A percentile compares a stretch with the other conserved stretches of the same genome.
phyloP scores from a whole-genome alignment of 2,888 invertebrate species.

The Ypsolopha scabrella region DNA sequence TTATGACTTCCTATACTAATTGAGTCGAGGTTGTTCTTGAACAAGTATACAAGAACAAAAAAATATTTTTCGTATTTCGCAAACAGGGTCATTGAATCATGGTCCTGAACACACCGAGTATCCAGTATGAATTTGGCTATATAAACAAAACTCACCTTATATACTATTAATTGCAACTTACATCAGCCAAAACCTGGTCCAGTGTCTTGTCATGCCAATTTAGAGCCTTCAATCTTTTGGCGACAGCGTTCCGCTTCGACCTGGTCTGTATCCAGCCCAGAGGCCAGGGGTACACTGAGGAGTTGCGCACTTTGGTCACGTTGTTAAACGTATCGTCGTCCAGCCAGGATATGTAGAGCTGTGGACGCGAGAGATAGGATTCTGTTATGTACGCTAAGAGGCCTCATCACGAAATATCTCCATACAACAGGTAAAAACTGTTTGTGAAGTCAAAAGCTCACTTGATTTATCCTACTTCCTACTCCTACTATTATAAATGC shows the following conservation, averaged over 20 bases:
- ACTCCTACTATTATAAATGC: too few species aligned
- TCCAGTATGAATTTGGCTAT: too few species aligned
- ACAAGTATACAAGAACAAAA: too few species aligned
- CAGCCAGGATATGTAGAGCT: conserved; percentile 90
- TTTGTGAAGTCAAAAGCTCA: too few species aligned
- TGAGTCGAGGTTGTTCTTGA: too few species aligned
- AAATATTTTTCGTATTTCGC: too few species aligned
- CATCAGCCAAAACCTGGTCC: conserved; percentile 81
- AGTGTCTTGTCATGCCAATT: conserved; percentile 86
- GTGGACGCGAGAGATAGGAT: conserved; percentile 15
- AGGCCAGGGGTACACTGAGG: conserved; percentile 95
- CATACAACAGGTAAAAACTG: conserved; percentile 1
- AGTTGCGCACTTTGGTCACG: conserved; percentile 87
- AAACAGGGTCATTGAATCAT: too few species aligned
- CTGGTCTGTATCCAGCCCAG: conserved; percentile 85
- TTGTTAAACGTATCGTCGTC: conserved; percentile 83
- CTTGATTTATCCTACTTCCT: conserved; percentile 11
- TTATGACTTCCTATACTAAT: too few species aligned
- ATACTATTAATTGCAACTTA: conserved; percentile 48
- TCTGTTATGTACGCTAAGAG: too few species aligned
- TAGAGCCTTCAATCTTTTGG: conserved; percentile 79
- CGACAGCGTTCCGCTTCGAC: conserved; percentile 77
- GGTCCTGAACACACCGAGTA: too few species aligned
- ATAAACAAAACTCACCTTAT: too few species aligned
- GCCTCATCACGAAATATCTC: background rate